phyloP scores from a whole-genome alignment of 2,113 vertebrate genomes.

The Paramisgurnus dabryanus region DNA sequence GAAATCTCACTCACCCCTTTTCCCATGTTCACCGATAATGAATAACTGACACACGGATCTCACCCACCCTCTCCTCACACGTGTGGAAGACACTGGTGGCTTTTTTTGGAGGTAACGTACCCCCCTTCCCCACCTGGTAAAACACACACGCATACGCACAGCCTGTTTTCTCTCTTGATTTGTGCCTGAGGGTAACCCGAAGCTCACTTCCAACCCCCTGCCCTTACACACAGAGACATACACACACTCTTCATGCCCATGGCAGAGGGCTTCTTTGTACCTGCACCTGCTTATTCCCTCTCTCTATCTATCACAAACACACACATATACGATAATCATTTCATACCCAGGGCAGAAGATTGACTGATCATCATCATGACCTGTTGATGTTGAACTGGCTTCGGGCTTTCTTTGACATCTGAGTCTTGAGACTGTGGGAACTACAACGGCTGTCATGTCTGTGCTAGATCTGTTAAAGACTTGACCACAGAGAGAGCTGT shows the following conservation, averaged over 20 bases:
- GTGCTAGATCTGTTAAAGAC: background rate
- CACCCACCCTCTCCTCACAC: constrained; percentile 45
- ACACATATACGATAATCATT: constrained; percentile 1
- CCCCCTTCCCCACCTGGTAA: constrained; percentile 45
- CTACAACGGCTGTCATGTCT: background rate
- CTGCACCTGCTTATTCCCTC: constrained; percentile 56
- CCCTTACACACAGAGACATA: constrained; percentile 37
- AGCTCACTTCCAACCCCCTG: constrained; percentile 27
- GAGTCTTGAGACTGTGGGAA: constrained; percentile 1
- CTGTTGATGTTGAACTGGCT: background rate
- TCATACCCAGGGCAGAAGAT: constrained; percentile 7
- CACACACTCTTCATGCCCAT: constrained; percentile 1
- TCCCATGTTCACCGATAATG: constrained; percentile 64
- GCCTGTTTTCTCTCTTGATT: constrained; percentile 14
- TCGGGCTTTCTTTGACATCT: background rate
- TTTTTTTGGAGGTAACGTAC: constrained; percentile 68
- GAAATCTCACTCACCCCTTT: constrained; percentile 71
- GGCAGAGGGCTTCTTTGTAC: constrained; percentile 23
- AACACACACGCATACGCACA: constrained; percentile 28
- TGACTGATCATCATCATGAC: background rate
- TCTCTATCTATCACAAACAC: constrained; percentile 1
- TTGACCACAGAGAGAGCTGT: background rate
- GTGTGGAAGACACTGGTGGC: constrained; percentile 61
- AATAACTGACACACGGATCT: constrained; percentile 18
- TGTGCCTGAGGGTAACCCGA: constrained; percentile 64